Evolutionary conservation across 2,113 vertebrate species (phyloP), one percentile per base, ranked within the genome.

Genomic region (Hyaena hyaena): DNA sequence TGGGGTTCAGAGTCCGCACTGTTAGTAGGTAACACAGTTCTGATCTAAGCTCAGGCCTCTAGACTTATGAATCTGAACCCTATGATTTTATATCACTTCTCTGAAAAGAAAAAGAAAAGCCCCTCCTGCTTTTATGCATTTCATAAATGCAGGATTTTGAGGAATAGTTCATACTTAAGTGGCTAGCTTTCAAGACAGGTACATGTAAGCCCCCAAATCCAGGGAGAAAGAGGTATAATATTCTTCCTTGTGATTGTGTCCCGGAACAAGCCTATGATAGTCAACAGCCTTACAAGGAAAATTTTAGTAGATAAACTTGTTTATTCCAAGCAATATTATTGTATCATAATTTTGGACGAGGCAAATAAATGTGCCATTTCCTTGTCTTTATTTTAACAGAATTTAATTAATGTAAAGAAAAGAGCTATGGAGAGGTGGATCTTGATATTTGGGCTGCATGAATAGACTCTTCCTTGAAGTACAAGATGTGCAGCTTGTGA

Each of bases 141-240:
- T 96, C 33, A 63, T 69, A 79, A 71, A 39, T n/a, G 55, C 17
- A 93, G 43, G 48, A 82, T 85, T 96, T 82, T 50, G 88, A 80
- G 69, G 10, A 96, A 69, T n/a, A 66, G 1, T 28, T 66, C n/a
- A 43, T 39, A 16, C 19, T 58, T 33, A 65, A 82, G 33, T 33
- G 63, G 58, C 43, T 45, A 53, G 33, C 5, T 85, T 11, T 87
- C n/a, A 93, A 65, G 35, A 84, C 48, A 39, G 35, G 82, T 3
- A 11, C 9, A 7, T 7, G 23, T 35, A 86, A 88, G 16, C 35
- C 19, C 12, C 23, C 12, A 50, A 71, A 73, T 55, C 55, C 8
- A 39, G 39, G 45, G 39, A 81, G 33, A 86, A 86, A 79, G 45
- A 43, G 68, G 4, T 28, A 24, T 71, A 24, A 39, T 92, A 89